phyloP scores from a whole-genome alignment of 2,797 vertebrate species.

The Eptatretus atami region DNA sequence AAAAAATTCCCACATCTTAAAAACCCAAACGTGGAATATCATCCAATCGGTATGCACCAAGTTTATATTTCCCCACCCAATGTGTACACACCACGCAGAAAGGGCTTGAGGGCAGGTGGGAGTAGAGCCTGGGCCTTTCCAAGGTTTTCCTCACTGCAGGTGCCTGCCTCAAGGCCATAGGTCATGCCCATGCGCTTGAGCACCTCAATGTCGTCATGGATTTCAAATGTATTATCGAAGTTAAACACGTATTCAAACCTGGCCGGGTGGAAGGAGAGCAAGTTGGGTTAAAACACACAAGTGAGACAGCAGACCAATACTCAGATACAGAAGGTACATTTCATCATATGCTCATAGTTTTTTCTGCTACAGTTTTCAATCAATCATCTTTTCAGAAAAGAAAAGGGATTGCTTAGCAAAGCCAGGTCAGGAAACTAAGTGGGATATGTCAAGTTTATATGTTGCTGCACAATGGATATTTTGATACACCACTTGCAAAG shows the following conservation, averaged over 20 bases:
- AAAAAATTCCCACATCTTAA: too few relatives aligned
- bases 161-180: conserved; percentile 70
- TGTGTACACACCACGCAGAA: conserved; percentile 43
- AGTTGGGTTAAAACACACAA: conserved; percentile 8
- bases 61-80: too few relatives aligned
- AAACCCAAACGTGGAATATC: too few relatives aligned
- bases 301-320: neutral
- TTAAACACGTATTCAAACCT: conserved; percentile 99
- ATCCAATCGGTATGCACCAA: too few relatives aligned
- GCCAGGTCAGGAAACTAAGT: too few relatives aligned
- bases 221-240: conserved; percentile 98
- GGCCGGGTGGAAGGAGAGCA: conserved; percentile 9
- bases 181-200: conserved; percentile 98
- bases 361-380: conserved; percentile 1
- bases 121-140: conserved; percentile 65
- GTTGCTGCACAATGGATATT: too few relatives aligned
- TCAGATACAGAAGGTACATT: neutral
- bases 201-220: conserved; percentile 94
- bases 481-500: too few relatives aligned
- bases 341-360: neutral
- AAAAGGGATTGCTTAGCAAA: neutral
- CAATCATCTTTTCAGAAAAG: neutral
- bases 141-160: conserved; percentile 68
- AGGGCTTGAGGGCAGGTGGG: conserved; percentile 86
- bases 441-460: too few relatives aligned